Conservation (phyloP, 2,113 vertebrate genomes). For the Setophaga petechia region DNA sequence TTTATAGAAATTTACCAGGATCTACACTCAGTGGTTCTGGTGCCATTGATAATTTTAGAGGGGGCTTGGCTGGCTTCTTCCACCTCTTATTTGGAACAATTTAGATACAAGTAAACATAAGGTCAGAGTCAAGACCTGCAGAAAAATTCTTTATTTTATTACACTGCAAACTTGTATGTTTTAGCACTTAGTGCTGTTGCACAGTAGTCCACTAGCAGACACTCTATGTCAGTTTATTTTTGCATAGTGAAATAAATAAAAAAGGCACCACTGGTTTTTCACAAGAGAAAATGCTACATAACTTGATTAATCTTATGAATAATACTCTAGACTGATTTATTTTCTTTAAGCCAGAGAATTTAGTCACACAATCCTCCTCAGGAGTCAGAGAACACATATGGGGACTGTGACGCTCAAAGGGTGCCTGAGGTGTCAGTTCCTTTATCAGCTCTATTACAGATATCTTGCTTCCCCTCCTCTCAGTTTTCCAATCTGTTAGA, state of each 20-base stretch:
- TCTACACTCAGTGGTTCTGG: constrained; percentile 37
- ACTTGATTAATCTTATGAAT: background rate
- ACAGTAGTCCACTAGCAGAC: constrained; percentile 3
- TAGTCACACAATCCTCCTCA: background rate
- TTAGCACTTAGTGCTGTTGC: background rate
- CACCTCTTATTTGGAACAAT: constrained; percentile 56
- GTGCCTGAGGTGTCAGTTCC: background rate
- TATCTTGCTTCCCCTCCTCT: background rate
- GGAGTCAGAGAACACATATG: background rate
- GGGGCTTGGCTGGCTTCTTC: constrained; percentile 53
- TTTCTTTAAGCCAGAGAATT: background rate
- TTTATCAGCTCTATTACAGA: background rate
- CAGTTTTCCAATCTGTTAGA: background rate
- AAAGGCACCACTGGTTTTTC: background rate
- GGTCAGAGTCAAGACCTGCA: background rate
- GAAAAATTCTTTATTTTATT: constrained; percentile 40
- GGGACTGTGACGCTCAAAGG: background rate
- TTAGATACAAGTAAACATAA: constrained; percentile 49
- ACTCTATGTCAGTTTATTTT: constrained; percentile 9
- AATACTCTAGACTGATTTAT: background rate
- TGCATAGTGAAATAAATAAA: background rate
- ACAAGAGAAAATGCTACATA: background rate
- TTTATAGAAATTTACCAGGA: constrained; percentile 62
- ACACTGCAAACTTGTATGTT: background rate
- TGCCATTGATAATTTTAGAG: constrained; percentile 71